Conservation (phyloP, 1,140 invertebrate species). For the Hyles euphorbiae region DNA sequence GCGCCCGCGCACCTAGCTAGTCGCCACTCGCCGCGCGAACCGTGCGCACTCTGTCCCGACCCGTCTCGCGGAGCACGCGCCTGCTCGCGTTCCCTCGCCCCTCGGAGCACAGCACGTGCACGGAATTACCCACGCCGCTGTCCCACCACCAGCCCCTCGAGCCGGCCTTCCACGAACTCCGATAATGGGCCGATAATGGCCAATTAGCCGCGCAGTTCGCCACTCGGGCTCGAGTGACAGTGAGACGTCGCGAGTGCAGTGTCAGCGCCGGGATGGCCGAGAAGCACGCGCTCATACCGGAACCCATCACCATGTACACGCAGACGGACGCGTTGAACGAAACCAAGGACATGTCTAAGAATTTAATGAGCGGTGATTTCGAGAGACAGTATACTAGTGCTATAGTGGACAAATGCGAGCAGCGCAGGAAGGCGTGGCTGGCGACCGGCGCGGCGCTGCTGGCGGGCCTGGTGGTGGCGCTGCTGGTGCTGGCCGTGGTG, state of each 20-base stretch:
- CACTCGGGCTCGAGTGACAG: conserved; percentile 24
- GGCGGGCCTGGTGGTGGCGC: conserved; percentile 35
- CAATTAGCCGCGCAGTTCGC: conserved; percentile 31
- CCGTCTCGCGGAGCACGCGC: conserved; percentile 28
- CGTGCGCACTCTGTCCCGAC: conserved; percentile 37
- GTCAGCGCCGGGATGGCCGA: conserved; percentile 47
- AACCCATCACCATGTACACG: conserved; percentile 51
- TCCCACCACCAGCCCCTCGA: conserved; percentile 11
- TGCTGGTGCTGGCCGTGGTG: conserved; percentile 47
- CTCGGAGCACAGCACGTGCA: conserved; percentile 36
- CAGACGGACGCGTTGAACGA: conserved; percentile 54
- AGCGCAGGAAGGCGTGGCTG: conserved; percentile 34
- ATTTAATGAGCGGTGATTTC: conserved; percentile 63
- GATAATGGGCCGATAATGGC: conserved; percentile 54
- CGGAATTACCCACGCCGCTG: conserved; percentile 15
- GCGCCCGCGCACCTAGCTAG: conserved; percentile 21
- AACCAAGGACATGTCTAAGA: conserved; percentile 58
- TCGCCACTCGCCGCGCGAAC: conserved; percentile 6
- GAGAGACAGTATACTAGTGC: conserved; percentile 50
- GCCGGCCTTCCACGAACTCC: conserved; percentile 36
- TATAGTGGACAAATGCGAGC: conserved; percentile 31
- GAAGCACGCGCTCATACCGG: conserved; percentile 51
- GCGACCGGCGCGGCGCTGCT: conserved; percentile 33
- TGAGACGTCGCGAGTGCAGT: conserved; percentile 43
- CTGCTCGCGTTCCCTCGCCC: conserved; percentile 19